These are phyloP conservation scores for Hemithea aestivaria DNA, from an alignment of 2,888 invertebrate species.

Conservation along the genomic window DNA sequence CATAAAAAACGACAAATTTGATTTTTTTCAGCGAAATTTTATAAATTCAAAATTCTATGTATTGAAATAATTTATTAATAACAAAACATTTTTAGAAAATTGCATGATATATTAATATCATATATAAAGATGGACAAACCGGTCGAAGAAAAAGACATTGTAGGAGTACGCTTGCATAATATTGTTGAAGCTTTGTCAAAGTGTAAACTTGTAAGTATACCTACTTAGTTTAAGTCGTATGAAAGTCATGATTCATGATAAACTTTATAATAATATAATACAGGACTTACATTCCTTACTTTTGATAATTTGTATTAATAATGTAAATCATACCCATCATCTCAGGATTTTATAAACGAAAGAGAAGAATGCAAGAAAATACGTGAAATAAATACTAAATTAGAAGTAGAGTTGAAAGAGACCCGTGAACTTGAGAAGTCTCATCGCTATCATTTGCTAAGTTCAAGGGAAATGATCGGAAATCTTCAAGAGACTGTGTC, in stretches of 20 bases:
- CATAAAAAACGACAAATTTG: too few species aligned
- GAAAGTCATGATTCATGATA: too few species aligned
- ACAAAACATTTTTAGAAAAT: too few species aligned
- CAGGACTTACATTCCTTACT: too few species aligned
- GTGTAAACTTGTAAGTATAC: constrained; percentile 57
- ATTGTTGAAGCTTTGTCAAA: constrained; percentile 51
- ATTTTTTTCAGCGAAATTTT: too few species aligned
- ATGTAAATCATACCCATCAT: too few species aligned
- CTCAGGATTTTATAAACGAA: constrained; percentile 52
- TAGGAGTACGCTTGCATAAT: constrained; percentile 43
- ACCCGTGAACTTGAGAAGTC: constrained; percentile 63
- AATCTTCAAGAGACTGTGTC: constrained; percentile 69
- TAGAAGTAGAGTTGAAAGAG: constrained; percentile 59
- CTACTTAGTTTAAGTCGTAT: too few species aligned
- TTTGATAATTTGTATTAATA: too few species aligned
- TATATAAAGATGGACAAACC: constrained; percentile 15
- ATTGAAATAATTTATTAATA: too few species aligned
- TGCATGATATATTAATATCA: too few species aligned
- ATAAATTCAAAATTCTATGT: too few species aligned
- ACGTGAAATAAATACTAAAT: constrained; percentile 51
- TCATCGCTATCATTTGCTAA: constrained; percentile 61
- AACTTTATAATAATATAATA: too few species aligned
- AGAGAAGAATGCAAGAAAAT: constrained; percentile 56
- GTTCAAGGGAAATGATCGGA: constrained; percentile 67
- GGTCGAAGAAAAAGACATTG: constrained; percentile 25